Evolutionary conservation across 2,888 invertebrate species (phyloP), one percentile per base, ranked within the genome.

Genomic region (Athalia circularis): DNA sequence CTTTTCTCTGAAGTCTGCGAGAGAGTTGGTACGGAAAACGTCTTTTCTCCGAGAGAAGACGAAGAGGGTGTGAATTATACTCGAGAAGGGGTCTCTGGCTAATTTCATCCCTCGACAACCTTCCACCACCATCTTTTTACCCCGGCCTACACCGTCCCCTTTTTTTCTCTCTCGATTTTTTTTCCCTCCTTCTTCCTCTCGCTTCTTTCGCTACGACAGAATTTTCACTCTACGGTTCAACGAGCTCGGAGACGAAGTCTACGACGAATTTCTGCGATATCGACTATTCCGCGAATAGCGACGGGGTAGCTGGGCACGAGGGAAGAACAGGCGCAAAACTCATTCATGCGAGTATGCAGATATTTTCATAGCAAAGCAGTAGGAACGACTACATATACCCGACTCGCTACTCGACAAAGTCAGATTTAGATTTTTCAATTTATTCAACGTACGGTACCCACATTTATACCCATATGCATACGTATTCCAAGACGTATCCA

Each of bases 11-110:
- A 9, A n/a, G 54, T 54, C n/a, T 9, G 52, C 50, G 72, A 4
- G 9, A 13, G 57, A n/a, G 52, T n/a, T 13, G 72, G 59, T 45
- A 59, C 47, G 45, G 72, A 59, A 52, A 29, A 72, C 43, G 15
- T 59, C 68, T 68, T 47, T 47, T 47, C 72, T 59, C 13, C 7
- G 45, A 72, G 72, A 47, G 13, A 59, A 72, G 72, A 59, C 72
- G 72, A 72, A 59, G 59, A 72, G 72, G 57, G 72, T 72, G 57
- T 72, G 72, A 72, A 72, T 72, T 72, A 72, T 72, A 72, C 72
- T 59, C 72, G 72, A 45, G 72, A 72, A 72, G 59, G 72, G 72
- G 72, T 72, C 72, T 72, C 72, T 59, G 72, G 72, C 59, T 72
- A 72, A 72, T 72, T 72, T 72, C 72, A 72, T 59, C 72, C 72